These are phyloP conservation scores for Seladonia tumulorum DNA, from an alignment of 2,888 invertebrate species.

Conservation along the genomic window DNA sequence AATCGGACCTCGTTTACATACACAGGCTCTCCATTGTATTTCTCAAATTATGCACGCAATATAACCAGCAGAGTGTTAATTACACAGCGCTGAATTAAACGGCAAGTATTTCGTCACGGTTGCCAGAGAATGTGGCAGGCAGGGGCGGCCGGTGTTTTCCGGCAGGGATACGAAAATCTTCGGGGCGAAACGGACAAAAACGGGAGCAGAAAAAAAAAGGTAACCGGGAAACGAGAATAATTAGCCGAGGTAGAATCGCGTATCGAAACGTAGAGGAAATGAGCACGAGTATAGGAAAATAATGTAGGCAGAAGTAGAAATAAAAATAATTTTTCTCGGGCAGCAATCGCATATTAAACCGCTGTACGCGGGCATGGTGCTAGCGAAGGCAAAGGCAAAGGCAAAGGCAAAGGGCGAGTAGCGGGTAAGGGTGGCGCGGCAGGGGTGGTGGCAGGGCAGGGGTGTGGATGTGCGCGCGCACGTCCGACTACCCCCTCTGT, in stretches of 20 bases:
- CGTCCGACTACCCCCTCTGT: slow-evolving; percentile 70
- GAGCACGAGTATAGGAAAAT: background rate
- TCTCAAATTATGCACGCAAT: background rate
- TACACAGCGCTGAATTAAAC: background rate
- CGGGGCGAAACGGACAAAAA: background rate
- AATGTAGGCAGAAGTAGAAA: background rate
- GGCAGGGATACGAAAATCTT: background rate
- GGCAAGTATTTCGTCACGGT: background rate
- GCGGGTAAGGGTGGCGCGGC: slow-evolving; percentile 27
- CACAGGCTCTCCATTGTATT: background rate
- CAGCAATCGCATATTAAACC: slow-evolving; percentile 6
- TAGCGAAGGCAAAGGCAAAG: background rate
- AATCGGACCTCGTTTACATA: no score
- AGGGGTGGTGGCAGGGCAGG: slow-evolving; percentile 42
- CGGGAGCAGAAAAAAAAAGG: background rate
- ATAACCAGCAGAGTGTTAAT: background rate
- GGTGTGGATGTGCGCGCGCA: slow-evolving; percentile 79
- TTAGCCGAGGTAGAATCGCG: background rate
- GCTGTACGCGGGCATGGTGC: background rate
- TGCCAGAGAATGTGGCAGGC: background rate
- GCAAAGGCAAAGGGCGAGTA: background rate
- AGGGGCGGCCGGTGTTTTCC: background rate
- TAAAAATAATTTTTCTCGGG: background rate
- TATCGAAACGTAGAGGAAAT: background rate
- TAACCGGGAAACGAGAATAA: background rate